Evolutionary conservation across 2,797 vertebrate genomes (phyloP).

Genomic region (Salmo trutta): DNA sequence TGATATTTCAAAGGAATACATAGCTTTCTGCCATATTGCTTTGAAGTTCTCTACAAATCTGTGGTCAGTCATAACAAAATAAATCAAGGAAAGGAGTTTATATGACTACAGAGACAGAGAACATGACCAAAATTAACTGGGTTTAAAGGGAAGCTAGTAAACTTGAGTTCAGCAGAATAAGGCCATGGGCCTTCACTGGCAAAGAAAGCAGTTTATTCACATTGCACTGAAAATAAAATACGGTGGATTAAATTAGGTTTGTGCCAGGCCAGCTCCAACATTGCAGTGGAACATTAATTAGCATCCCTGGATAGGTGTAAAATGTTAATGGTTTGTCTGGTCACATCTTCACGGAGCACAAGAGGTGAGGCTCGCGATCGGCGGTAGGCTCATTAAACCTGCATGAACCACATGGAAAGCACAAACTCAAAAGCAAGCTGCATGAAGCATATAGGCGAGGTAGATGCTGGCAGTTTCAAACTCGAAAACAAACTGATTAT

Average conservation of each 20-base stretch:
- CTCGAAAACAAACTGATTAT: background rate
- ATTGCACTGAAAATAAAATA: constrained; percentile 30
- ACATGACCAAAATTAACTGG: background rate
- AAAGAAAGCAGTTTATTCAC: constrained; percentile 27
- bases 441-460: background rate
- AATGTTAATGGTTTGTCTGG: constrained; percentile 30
- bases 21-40: background rate
- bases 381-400: background rate
- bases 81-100: background rate
- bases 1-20: background rate
- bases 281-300: constrained; percentile 42
- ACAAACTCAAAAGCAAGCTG: background rate
- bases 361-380: background rate
- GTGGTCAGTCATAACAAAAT: background rate
- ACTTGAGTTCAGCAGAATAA: constrained; percentile 10
- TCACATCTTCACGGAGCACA: constrained; percentile 12
- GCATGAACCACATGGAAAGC: background rate
- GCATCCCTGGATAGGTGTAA: constrained; percentile 32
- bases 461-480: background rate
- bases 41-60: background rate
- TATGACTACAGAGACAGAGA: background rate
- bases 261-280: constrained; percentile 19
- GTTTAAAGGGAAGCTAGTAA: background rate
- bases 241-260: constrained; percentile 30
- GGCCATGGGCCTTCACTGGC: background rate